Evolutionary conservation across 2,797 vertebrate genomes (phyloP).

Genomic region (Rhincodon typus): DNA sequence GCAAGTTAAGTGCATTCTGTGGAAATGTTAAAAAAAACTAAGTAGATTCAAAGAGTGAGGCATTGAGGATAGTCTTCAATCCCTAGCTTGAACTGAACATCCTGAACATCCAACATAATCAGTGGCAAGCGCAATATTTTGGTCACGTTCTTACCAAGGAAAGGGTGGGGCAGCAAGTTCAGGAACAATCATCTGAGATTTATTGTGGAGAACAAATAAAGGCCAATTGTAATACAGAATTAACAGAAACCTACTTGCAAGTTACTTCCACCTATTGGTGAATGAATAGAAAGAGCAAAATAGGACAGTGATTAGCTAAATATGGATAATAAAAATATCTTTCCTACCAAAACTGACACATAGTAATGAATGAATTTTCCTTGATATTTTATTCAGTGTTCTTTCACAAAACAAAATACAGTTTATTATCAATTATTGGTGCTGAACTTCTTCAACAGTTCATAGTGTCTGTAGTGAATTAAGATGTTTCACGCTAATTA

Average conservation of each 20-base stretch:
- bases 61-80: not conserved
- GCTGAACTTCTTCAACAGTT: not conserved
- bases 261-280: not conserved
- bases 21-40: not conserved
- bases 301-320: not conserved
- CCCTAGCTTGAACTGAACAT: not conserved
- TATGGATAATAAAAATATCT: not conserved
- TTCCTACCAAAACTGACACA: not conserved
- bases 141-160: not conserved
- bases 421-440: not conserved
- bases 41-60: not conserved
- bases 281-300: not conserved
- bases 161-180: not conserved
- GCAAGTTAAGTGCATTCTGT: not conserved
- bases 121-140: not conserved
- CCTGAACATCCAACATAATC: not conserved
- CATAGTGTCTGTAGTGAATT: not conserved
- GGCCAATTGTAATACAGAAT: not conserved
- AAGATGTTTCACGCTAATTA: not conserved
- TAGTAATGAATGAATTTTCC: not conserved
- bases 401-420: not conserved
- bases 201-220: not conserved
- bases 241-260: not conserved
- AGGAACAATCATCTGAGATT: not conserved
- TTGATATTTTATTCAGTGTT: not conserved